A percentile compares a stretch with the other conserved stretches of the same genome.
phyloP scores from a whole-genome alignment of 2,113 vertebrate species.

The Falco punctatus region DNA sequence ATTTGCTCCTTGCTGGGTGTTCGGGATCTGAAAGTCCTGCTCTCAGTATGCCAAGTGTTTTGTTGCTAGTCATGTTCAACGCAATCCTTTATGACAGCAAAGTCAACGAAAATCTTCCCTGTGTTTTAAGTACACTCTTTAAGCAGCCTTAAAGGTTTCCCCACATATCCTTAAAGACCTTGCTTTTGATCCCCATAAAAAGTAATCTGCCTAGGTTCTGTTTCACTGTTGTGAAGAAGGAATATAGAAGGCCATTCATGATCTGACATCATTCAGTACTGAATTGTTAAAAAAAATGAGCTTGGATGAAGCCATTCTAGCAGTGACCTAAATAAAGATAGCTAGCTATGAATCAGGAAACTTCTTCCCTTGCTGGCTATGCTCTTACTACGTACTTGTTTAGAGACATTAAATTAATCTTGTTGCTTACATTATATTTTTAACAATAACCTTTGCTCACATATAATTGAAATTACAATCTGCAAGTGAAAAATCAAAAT shows the following conservation, averaged over 20 bases:
- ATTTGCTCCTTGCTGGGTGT: slow-evolving; percentile 65
- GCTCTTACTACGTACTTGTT: background rate
- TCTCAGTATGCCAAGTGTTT: slow-evolving; percentile 55
- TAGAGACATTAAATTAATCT: background rate
- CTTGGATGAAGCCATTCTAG: slow-evolving; percentile 25
- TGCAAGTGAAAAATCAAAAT: slow-evolving; percentile 34
- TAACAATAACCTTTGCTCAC: slow-evolving; percentile 9
- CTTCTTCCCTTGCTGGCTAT: background rate
- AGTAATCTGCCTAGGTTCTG: background rate
- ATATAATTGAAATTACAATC: background rate
- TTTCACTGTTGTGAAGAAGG: background rate
- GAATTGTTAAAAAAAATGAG: background rate
- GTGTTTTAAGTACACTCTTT: slow-evolving; percentile 8
- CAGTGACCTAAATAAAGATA: slow-evolving; percentile 50
- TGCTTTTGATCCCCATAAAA: slow-evolving; percentile 30
- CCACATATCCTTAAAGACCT: background rate
- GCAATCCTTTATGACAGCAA: slow-evolving; percentile 49
- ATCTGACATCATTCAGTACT: slow-evolving; percentile 10
- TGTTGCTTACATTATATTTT: background rate
- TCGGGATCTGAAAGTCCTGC: slow-evolving; percentile 52
- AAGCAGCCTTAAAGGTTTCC: background rate
- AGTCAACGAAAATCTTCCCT: slow-evolving; percentile 41
- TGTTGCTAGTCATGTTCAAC: slow-evolving; percentile 48
- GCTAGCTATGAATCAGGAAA: slow-evolving; percentile 3
- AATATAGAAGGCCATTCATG: slow-evolving; percentile 35